phyloP scores from a whole-genome alignment of 2,888 invertebrate species.

The Pemphredon lugubris region DNA sequence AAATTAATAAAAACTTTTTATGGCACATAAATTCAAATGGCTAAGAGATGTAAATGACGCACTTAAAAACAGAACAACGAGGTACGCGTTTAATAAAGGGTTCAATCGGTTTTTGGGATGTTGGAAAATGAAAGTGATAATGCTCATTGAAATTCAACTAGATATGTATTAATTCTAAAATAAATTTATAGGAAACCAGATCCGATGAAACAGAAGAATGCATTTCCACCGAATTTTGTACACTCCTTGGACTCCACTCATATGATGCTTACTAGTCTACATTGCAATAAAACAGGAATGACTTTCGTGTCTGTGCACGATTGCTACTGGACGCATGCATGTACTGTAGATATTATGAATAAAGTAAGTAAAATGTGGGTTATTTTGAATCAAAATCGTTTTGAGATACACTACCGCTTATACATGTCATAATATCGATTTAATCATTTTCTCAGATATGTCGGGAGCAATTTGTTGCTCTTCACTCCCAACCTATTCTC shows the following conservation, averaged over 20 bases:
- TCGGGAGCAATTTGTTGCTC: conserved; percentile 97
- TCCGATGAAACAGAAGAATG: conserved; percentile 95
- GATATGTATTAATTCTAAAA: neutral
- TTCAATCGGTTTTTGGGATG: no score
- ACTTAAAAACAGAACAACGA: no score
- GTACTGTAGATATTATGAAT: conserved; percentile 93
- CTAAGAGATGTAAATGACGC: neutral
- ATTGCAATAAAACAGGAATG: conserved; percentile 90
- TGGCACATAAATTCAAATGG: no score
- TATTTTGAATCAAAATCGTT: neutral
- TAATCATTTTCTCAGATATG: conserved; percentile 87
- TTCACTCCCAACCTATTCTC: conserved; percentile 96
- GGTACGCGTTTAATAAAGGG: no score
- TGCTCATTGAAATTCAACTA: neutral
- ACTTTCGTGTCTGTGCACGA: conserved; percentile 99
- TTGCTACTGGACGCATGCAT: conserved; percentile 99
- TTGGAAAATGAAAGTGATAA: neutral
- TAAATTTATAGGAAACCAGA: conserved; percentile 86
- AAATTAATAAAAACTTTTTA: no score
- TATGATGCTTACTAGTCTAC: conserved; percentile 99
- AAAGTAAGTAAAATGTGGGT: conserved; percentile 83
- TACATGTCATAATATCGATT: neutral
- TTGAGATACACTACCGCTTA: neutral
- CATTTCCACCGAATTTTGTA: conserved; percentile 99
- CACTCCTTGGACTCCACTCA: conserved; percentile 99